Base-by-base conservation (phyloP, 53 echinoderm and acorn worm genomes). In the Patiria pectinifera region DNA sequence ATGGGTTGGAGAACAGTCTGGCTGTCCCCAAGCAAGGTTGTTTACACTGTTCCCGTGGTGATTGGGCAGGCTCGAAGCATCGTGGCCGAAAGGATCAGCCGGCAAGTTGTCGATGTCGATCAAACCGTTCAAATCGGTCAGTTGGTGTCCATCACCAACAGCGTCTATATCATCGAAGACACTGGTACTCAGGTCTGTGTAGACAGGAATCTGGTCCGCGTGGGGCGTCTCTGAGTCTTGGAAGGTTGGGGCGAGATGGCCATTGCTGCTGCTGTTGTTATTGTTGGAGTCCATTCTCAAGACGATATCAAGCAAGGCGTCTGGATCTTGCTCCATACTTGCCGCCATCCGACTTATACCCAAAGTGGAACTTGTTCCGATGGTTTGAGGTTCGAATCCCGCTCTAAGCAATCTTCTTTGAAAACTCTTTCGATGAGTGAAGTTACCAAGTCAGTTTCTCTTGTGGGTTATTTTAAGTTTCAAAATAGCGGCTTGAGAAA, bases 241-340 rank as follows among this genome's bases (percentile, higher is more conserved):
- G 48, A 89, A 80, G 69, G 89, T 35, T 69, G 89, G 7, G 25
- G 45, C 46, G 14, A 79, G 43, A 47, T 19, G 15, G 3, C 10
- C n/a, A n/a, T 22, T 26, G 59, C 24, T 77, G 49, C 12, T 53
- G 74, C 23, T 75, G 11, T 63, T 4, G 48, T 22, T 49, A 25
- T 45, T 23, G 44, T 22, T 59, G 2, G 80, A 45, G 9, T 79
- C 89, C 79, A 79, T 89, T 26, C 89, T 89, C 69, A 89, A 46
- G 60, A 89, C 80, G 62, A 89, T 66, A 26, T 89, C 78, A 44
- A 88, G 45, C 78, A 88, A 78, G 35, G 88, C 71, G 44, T 88
- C 88, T 59, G 77, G 88, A 24, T 88, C 88, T 61, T 60, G 61
- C 16, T 88, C 77, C 26, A 78, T 44, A 14, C 61, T 18, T 11